These are phyloP conservation scores for Zaprionus bogoriensis DNA, from an alignment of 2,888 invertebrate species.

Conservation along the genomic window DNA sequence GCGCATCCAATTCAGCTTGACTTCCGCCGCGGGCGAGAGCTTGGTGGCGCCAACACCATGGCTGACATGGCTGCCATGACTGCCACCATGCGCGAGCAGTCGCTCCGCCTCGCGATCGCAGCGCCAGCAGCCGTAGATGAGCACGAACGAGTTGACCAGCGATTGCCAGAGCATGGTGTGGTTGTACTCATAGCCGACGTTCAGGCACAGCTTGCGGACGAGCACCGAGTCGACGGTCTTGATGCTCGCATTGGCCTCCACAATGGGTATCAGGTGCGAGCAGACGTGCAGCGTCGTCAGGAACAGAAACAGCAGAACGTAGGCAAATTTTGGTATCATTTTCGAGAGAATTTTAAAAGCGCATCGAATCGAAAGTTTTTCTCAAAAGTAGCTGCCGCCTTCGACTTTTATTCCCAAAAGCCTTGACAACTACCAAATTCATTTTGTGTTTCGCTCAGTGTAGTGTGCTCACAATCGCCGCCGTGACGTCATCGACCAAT, in stretches of 20 bases:
- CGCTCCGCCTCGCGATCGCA: constrained; percentile 21
- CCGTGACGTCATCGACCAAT: constrained; percentile 55
- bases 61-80: not conserved
- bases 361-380: not conserved
- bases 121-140: constrained; percentile 45
- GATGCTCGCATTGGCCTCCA: constrained; percentile 52
- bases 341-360: not conserved
- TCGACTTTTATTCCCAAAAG: no score
- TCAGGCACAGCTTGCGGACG: constrained; percentile 36
- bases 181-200: constrained; percentile 51
- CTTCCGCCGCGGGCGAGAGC: constrained; percentile 22
- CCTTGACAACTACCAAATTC: no score
- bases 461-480: constrained; percentile 34
- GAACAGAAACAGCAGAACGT: constrained; percentile 14
- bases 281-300: constrained; percentile 49
- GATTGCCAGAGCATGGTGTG: constrained; percentile 43
- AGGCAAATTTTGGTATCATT: constrained; percentile 43
- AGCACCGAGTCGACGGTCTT: constrained; percentile 22
- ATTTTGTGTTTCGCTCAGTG: no score
- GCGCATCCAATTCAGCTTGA: constrained; percentile 47
- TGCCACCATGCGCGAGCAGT: no score
- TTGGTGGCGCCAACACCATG: not conserved
- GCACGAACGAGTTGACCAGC: constrained; percentile 36
- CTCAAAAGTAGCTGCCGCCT: not conserved
- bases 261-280: constrained; percentile 38